Evolutionary conservation across 1,140 invertebrate genomes (phyloP), one percentile per base, ranked within the genome.

Genomic region (Bombyx mori): DNA sequence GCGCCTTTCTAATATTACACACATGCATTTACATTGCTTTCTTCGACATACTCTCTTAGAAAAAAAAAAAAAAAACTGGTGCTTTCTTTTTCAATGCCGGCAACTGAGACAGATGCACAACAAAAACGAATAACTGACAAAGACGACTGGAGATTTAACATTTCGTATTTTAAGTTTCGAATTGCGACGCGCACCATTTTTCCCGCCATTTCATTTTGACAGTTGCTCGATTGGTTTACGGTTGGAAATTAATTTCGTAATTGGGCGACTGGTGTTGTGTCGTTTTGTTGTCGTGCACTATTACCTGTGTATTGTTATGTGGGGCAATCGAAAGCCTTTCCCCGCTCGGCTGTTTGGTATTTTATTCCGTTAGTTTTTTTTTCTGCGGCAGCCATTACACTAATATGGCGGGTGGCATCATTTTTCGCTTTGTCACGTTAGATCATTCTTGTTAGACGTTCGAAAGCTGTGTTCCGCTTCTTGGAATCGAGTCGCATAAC

Each of bases 311-410:
- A 60, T 69, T 77, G 80, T 84, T 83, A 87, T 77, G 84, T 87
- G 72, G 84, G 81, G 81, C 84, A 87, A 87, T 87, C 82, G 84
- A 87, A 87, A 87, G 84, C 84, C 84, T 87, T 87, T 87, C 84
- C 85, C 84, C 77, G 74, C 71, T 73, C 71, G 73, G 76, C 73
- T 69, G 79, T 82, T 87, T 82, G 81, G 82, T 82, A 87, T 87
- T 87, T 87, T 87, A 87, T 85, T 82, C 84, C 81, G 84, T 87
- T 87, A 87, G 73, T 84, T 87, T 87, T 86, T 87, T 87, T 35
- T 35, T 35, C 26, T 84, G 78, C 75, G 75, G 79, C 75, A 72
- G 80, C 72, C 78, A 83, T 84, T 81, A 84, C 73, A 79, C 74
- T 74, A 81, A 84, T 78, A 82, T 78, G 79, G 79, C 78, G 74